phyloP scores from a whole-genome alignment of 2,888 invertebrate genomes.

The Ectobius pallidus region DNA sequence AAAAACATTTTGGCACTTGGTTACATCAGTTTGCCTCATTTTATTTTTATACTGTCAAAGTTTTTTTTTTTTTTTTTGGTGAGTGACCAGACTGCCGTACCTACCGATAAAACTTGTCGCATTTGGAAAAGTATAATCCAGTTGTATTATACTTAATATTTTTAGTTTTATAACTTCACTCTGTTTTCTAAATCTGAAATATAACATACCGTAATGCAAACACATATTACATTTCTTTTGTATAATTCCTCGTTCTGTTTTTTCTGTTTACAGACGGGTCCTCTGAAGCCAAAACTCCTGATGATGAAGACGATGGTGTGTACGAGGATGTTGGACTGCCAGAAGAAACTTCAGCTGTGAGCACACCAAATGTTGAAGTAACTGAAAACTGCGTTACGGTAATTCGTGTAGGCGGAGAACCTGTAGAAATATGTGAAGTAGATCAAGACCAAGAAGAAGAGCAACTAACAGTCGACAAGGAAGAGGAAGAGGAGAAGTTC shows the following conservation, averaged over 20 bases:
- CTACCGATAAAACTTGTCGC: no score
- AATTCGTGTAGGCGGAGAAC: constrained; percentile 29
- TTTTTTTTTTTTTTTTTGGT: no score
- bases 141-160: no score
- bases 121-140: no score
- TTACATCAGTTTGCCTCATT: no score
- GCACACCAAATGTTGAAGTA: not conserved
- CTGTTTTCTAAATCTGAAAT: no score
- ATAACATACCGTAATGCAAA: no score
- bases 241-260: not conserved
- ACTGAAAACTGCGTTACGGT: constrained; percentile 37
- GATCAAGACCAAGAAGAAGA: not conserved
- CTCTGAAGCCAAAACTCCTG: constrained; percentile 34
- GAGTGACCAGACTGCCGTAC: no score
- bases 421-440: not conserved
- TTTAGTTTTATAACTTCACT: no score
- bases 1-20: no score
- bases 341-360: not conserved
- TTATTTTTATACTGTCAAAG: no score
- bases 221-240: not conserved
- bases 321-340: constrained; percentile 43
- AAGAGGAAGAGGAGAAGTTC: constrained; percentile 14
- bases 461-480: constrained; percentile 28
- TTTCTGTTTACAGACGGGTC: constrained; percentile 37
- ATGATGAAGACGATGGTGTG: constrained; percentile 40